phyloP scores from a whole-genome alignment of 1,140 invertebrate species.

The Tigriopus japonicus region DNA sequence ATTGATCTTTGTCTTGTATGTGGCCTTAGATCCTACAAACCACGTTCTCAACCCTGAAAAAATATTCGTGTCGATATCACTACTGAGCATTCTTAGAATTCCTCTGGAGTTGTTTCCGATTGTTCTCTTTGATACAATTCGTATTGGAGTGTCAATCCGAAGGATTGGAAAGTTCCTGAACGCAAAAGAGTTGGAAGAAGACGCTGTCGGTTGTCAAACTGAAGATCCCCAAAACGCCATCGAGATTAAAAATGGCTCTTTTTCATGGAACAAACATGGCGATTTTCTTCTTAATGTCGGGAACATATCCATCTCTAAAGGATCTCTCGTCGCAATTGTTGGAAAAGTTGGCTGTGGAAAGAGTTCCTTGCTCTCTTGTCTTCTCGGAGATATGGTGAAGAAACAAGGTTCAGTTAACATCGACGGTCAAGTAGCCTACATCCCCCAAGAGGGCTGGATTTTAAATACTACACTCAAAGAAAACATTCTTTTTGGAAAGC shows the following conservation, averaged over 20 bases:
- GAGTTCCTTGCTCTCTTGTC: conserved; percentile 44
- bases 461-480: conserved; percentile 43
- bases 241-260: neutral
- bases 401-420: conserved; percentile 21
- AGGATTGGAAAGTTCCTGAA: neutral
- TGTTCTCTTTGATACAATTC: neutral
- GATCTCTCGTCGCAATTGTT: conserved; percentile 43
- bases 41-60: conserved; percentile 19
- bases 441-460: conserved; percentile 64
- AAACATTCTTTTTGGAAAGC: conserved; percentile 31
- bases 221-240: neutral
- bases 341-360: conserved; percentile 47
- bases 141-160: neutral
- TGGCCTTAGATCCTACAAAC: conserved; percentile 24
- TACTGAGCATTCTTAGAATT: neutral
- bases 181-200: neutral
- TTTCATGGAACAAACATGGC: neutral
- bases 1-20: conserved; percentile 26
- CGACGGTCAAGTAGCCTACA: conserved; percentile 38
- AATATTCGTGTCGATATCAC: neutral
- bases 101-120: neutral
- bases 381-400: conserved; percentile 45
- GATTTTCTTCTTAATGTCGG: conserved; percentile 31
- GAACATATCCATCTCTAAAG: conserved; percentile 25
- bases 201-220: neutral